phyloP scores from a whole-genome alignment of 2,888 invertebrate genomes.

The Volucella bombylans region DNA sequence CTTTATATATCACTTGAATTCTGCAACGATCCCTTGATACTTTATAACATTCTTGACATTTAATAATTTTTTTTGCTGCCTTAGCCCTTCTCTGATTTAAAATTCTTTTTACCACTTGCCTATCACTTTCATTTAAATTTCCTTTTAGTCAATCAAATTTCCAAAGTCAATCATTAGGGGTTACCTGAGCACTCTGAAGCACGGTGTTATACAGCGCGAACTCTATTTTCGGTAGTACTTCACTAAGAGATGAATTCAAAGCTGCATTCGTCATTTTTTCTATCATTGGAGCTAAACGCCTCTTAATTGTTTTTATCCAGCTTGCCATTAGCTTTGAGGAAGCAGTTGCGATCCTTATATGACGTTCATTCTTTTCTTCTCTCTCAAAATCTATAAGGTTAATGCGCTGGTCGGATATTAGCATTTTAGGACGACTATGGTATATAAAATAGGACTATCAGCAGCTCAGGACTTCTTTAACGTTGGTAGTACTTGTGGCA shows the following conservation, averaged over 20 bases:
- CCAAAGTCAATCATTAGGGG: slow-evolving; percentile 74
- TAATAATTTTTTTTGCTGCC: slow-evolving; percentile 15
- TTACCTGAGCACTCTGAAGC: slow-evolving; percentile 74
- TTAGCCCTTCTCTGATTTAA: slow-evolving; percentile 22
- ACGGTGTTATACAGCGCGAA: slow-evolving; percentile 75
- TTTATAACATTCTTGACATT: background rate
- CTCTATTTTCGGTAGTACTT: slow-evolving; percentile 66
- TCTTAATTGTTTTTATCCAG: slow-evolving; percentile 15
- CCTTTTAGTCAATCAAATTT: slow-evolving; percentile 42
- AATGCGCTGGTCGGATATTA: slow-evolving; percentile 42
- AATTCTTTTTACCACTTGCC: background rate
- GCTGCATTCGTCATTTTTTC: slow-evolving; percentile 29
- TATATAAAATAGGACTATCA: slow-evolving; percentile 28
- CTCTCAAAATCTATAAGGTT: slow-evolving; percentile 20
- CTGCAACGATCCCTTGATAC: background rate
- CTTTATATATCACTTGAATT: background rate
- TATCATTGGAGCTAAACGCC: slow-evolving; percentile 9
- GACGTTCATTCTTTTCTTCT: slow-evolving; percentile 22
- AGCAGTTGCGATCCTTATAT: slow-evolving; percentile 30
- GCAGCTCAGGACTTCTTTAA: slow-evolving; percentile 33
- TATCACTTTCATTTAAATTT: slow-evolving; percentile 20
- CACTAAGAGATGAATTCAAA: slow-evolving; percentile 5
- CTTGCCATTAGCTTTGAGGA: slow-evolving; percentile 49
- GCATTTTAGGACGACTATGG: slow-evolving; percentile 18
- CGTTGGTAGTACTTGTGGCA: slow-evolving; percentile 32